A percentile compares a stretch with the other conserved stretches of the same genome.
phyloP scores from a whole-genome alignment of 2,888 invertebrate species.

The Argyra leucocephala region DNA sequence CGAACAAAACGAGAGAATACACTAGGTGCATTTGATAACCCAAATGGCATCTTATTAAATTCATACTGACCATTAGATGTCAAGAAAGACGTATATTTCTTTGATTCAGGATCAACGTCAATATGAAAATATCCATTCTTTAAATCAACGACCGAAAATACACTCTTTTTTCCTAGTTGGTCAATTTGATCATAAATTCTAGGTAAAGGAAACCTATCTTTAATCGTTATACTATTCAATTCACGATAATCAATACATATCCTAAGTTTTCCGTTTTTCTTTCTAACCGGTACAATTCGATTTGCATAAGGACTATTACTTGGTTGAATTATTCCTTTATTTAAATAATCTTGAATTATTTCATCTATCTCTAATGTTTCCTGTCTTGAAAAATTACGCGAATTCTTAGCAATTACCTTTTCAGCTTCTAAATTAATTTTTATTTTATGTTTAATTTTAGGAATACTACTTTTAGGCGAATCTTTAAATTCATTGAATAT shows the following conservation, averaged over 20 bases:
- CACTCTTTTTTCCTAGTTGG: slow-evolving; percentile 22
- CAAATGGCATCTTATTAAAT: neutral
- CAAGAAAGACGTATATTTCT: neutral
- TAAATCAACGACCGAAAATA: neutral
- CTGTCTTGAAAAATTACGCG: slow-evolving; percentile 25
- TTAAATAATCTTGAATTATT: slow-evolving; percentile 30
- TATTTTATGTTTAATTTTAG: neutral
- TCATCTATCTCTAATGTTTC: slow-evolving; percentile 28
- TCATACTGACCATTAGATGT: neutral
- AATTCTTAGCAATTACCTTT: slow-evolving; percentile 26
- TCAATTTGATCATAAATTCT: slow-evolving; percentile 36
- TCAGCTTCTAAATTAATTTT: slow-evolving; percentile 31
- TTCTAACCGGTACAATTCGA: slow-evolving; percentile 23
- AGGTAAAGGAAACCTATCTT: slow-evolving; percentile 35
- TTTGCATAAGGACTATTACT: slow-evolving; percentile 30
- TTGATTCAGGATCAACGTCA: no score
- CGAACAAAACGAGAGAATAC: no score
- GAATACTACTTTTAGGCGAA: neutral
- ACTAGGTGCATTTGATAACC: no score
- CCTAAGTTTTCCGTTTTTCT: slow-evolving; percentile 19
- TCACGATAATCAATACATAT: slow-evolving; percentile 38
- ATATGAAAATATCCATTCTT: slow-evolving; percentile 7
- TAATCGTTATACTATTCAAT: slow-evolving; percentile 33
- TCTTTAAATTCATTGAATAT: no score
- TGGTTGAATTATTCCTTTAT: slow-evolving; percentile 29